Conservation (phyloP, 2,113 vertebrate genomes). For the Plotosus lineatus region DNA sequence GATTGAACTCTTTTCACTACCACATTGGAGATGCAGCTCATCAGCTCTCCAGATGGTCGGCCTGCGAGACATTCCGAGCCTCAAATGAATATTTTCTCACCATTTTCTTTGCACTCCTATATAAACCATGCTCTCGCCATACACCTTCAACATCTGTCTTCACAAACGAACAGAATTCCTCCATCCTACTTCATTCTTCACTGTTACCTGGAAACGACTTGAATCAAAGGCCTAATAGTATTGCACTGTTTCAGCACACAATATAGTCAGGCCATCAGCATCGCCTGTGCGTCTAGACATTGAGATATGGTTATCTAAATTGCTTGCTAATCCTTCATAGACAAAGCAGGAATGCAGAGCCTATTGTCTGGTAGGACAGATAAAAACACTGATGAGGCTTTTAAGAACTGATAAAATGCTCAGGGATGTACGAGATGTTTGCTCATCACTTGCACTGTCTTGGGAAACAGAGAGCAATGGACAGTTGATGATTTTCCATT, state of each 20-base stretch:
- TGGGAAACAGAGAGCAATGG: slow-evolving; percentile 60
- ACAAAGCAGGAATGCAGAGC: slow-evolving; percentile 63
- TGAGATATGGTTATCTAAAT: slow-evolving; percentile 73
- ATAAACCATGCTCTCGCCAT: slow-evolving; percentile 1
- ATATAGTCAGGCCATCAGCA: slow-evolving; percentile 42
- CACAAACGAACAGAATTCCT: slow-evolving; percentile 53
- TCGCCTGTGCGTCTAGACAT: slow-evolving; percentile 64
- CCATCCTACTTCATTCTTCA: slow-evolving; percentile 41
- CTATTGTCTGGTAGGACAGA: slow-evolving; percentile 64
- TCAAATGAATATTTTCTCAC: slow-evolving; percentile 2
- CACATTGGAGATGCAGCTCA: slow-evolving; percentile 24
- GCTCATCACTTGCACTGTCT: slow-evolving; percentile 58
- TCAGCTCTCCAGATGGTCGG: slow-evolving; percentile 34
- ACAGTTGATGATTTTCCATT: slow-evolving; percentile 16
- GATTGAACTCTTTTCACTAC: slow-evolving; percentile 21
- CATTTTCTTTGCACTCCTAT: not conserved
- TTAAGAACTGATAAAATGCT: slow-evolving; percentile 65
- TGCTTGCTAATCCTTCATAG: slow-evolving; percentile 48
- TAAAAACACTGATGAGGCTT: slow-evolving; percentile 62
- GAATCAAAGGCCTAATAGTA: slow-evolving; percentile 50
- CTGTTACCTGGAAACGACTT: slow-evolving; percentile 32
- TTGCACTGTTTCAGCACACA: slow-evolving; percentile 59
- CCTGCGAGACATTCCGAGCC: slow-evolving; percentile 5
- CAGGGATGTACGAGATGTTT: slow-evolving; percentile 56
- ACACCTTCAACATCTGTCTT: slow-evolving; percentile 45